Evolutionary conservation across 2,888 invertebrate species (phyloP).

Genomic region (Pammene aurita): DNA sequence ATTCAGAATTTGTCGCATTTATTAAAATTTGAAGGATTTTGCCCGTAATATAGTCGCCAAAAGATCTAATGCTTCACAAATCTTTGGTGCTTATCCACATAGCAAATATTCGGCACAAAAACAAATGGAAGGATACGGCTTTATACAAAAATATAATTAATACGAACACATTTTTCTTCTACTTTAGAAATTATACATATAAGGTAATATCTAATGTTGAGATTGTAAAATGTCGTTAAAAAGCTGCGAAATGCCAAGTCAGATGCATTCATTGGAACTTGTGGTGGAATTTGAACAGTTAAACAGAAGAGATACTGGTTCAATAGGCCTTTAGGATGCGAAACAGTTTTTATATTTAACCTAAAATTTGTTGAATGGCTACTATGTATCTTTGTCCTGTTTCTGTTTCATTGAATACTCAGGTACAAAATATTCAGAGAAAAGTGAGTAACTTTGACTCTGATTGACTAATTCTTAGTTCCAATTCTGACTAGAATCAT

Average conservation of each 20-base stretch:
- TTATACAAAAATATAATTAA: constrained; percentile 64
- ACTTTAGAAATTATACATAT: constrained; percentile 66
- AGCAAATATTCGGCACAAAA: constrained; percentile 76
- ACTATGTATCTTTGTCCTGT: constrained; percentile 10
- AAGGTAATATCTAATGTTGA: constrained; percentile 77
- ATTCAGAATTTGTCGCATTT: constrained; percentile 25
- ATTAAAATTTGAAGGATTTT: constrained; percentile 10
- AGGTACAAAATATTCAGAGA: constrained; percentile 23
- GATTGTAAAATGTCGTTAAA: constrained; percentile 76
- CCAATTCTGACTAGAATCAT: constrained; percentile 80
- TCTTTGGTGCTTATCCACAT: constrained; percentile 82
- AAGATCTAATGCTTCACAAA: constrained; percentile 77
- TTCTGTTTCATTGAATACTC: constrained; percentile 23
- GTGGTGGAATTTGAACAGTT: constrained; percentile 39
- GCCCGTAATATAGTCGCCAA: constrained; percentile 67
- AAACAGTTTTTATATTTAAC: constrained; percentile 17
- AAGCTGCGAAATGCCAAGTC: constrained; percentile 79
- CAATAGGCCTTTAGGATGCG: constrained; percentile 17
- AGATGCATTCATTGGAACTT: constrained; percentile 64
- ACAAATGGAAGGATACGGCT: constrained; percentile 68
- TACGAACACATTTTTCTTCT: constrained; percentile 78
- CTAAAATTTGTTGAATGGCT: constrained; percentile 38
- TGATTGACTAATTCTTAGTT: constrained; percentile 61
- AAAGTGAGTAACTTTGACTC: constrained; percentile 36
- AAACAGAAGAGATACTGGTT: constrained; percentile 8